Conservation (phyloP, 2,888 invertebrate species). For the Phania funesta region DNA sequence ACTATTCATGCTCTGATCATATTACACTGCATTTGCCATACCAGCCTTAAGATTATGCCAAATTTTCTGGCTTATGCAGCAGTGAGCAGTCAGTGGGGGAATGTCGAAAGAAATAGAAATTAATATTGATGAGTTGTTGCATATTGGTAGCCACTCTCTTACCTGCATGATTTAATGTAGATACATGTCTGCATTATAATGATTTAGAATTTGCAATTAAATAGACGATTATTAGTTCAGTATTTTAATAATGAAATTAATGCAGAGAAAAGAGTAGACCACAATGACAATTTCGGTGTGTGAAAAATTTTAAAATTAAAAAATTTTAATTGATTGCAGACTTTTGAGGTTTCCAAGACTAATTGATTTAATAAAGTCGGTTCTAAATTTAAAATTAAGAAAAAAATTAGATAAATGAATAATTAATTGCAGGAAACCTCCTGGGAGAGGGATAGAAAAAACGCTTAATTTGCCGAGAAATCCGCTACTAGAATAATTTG, state of each 20-base stretch:
- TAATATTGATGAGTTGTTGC: conserved; percentile 47
- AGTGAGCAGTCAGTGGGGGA: background rate
- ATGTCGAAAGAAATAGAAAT: conserved; percentile 9
- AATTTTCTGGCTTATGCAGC: background rate
- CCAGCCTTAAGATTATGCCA: conserved; percentile 34
- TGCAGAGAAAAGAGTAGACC: conserved; percentile 37
- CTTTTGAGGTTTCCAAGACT: background rate
- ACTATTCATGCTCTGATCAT: background rate
- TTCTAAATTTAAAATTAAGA: no score
- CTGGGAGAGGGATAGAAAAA: no score
- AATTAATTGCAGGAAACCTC: no score
- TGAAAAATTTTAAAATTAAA: conserved; percentile 3
- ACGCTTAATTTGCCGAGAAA: no score
- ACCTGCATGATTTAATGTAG: background rate
- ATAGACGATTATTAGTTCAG: conserved; percentile 20
- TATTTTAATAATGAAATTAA: conserved; percentile 57
- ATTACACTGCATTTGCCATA: background rate
- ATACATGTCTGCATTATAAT: conserved; percentile 20
- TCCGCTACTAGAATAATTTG: no score
- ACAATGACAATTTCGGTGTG: conserved; percentile 30
- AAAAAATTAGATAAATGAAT: no score
- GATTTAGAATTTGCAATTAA: conserved; percentile 40
- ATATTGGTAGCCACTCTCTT: conserved; percentile 6
- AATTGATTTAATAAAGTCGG: no score
- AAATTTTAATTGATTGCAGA: conserved; percentile 29